Evolutionary conservation across 2,797 vertebrate species (phyloP), one percentile per base, ranked within the genome.

Genomic region (Anguilla marmorata): DNA sequence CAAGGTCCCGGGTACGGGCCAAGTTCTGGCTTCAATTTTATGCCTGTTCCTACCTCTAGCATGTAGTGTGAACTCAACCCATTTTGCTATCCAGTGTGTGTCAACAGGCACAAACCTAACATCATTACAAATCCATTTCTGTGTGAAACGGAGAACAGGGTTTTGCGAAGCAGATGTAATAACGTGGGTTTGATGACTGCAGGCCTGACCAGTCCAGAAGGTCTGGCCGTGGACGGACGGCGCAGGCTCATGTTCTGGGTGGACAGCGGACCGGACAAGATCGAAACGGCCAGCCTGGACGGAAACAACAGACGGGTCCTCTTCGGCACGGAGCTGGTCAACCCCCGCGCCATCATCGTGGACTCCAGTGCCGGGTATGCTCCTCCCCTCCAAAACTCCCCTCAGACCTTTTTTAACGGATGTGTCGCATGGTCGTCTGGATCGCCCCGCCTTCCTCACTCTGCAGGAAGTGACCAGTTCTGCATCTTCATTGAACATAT

Each of bases 171-270:
- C 50, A 54, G 33, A 66, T n/a, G 7, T 41, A 41, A 48, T 30
- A 63, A 86, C 74, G 58, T 85, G 56, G 30, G 7, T 69, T 50
- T n/a, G 12, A 27, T 54, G 30, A 86, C 0, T n/a, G 1, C 91
- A 99, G 98, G 97, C 37, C 95, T 99, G 50, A 94, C 97, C 88
- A 99, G 98, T 94, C 98, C 98, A 0, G 98, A 99, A 93, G 98
- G 98, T 60, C 94, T 99, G 87, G 96, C 98, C 0, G 94, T 99
- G 50, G 98, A 99, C 30, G 95, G 95, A 45, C 90, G 95, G 4
- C 97, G 96, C 0, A 93, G 97, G 90, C 94, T 92, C 85, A 93
- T 99, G 94, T 99, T 98, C 94, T 99, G 98, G 98, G 98, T 98
- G 0, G 98, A 99, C 94, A 99, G 98, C 0, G 96, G 97, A 1